A percentile compares a stretch with the other conserved stretches of the same genome.
Evolutionary conservation across 2,888 invertebrate genomes (phyloP).

Genomic region (Acleris emargana): DNA sequence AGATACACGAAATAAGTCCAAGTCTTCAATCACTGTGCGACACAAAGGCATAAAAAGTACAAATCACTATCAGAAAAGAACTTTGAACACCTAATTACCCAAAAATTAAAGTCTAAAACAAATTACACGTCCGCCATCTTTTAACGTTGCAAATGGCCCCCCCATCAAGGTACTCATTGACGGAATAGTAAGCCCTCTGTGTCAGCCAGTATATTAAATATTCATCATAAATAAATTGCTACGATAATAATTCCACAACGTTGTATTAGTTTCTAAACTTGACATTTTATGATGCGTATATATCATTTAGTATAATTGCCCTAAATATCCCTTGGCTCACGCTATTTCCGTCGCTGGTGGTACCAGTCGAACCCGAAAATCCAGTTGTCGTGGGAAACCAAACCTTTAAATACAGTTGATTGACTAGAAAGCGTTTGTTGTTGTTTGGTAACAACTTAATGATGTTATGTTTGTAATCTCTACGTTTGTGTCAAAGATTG

Average conservation of each 20-base stretch:
- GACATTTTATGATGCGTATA: conserved; percentile 7
- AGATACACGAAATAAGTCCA: too few species aligned
- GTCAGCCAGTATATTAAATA: too few species aligned
- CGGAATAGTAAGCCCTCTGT: too few species aligned
- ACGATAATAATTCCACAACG: not conserved
- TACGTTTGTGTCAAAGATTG: too few species aligned
- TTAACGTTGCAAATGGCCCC: too few species aligned
- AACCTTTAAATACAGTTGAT: conserved; percentile 4
- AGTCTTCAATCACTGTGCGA: too few species aligned
- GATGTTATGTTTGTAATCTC: conserved; percentile 2
- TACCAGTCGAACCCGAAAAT: conserved; percentile 20
- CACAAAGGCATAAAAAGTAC: too few species aligned
- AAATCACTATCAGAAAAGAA: too few species aligned
- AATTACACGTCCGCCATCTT: too few species aligned
- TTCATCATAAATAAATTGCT: not conserved
- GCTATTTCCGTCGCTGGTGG: conserved; percentile 25
- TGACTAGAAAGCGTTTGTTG: conserved; percentile 12
- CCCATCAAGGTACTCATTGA: too few species aligned
- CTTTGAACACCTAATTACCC: too few species aligned
- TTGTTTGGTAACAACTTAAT: not conserved
- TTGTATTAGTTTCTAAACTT: conserved; percentile 1
- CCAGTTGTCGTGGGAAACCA: conserved; percentile 16
- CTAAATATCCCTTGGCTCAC: conserved; percentile 22
- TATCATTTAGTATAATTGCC: conserved; percentile 26
- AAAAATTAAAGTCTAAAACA: too few species aligned